Conservation (phyloP, 2,888 invertebrate species). For the Meta bourneti region DNA sequence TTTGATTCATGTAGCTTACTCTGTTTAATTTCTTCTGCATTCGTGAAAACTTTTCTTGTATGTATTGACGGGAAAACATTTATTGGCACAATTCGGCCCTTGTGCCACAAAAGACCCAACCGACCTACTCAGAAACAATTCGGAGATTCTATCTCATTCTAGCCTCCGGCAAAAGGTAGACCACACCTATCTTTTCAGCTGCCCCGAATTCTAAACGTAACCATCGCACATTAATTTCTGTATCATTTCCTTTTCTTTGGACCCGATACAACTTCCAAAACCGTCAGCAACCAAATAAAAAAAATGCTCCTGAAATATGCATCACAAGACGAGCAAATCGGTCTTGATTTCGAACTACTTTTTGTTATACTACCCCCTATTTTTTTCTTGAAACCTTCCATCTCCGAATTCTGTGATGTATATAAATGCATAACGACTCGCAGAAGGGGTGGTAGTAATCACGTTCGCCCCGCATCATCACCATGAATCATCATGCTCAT, state of each 20-base stretch:
- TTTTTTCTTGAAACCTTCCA: neutral
- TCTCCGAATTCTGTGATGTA: slow-evolving; percentile 2
- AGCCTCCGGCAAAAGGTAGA: neutral
- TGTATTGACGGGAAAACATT: no score
- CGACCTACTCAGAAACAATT: no score
- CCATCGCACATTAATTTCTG: neutral
- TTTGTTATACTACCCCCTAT: neutral
- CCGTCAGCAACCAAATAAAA: neutral
- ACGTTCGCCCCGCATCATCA: slow-evolving; percentile 47
- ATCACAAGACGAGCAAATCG: slow-evolving; percentile 38
- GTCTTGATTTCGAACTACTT: slow-evolving; percentile 4
- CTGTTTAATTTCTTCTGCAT: no score
- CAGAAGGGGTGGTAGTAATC: slow-evolving; percentile 21
- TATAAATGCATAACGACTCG: slow-evolving; percentile 34
- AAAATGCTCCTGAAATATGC: slow-evolving; percentile 19
- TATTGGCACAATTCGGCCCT: no score
- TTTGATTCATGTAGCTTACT: no score
- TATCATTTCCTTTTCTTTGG: neutral
- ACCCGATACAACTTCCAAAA: neutral
- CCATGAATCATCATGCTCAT: slow-evolving; percentile 63
- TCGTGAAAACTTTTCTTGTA: no score
- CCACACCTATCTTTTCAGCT: neutral
- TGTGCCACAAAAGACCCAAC: no score
- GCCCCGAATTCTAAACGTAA: neutral
- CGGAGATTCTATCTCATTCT: neutral